These are phyloP conservation scores for Pseudobourletiella spinata DNA, from an alignment of 1,140 invertebrate species.

Conservation along the genomic window DNA sequence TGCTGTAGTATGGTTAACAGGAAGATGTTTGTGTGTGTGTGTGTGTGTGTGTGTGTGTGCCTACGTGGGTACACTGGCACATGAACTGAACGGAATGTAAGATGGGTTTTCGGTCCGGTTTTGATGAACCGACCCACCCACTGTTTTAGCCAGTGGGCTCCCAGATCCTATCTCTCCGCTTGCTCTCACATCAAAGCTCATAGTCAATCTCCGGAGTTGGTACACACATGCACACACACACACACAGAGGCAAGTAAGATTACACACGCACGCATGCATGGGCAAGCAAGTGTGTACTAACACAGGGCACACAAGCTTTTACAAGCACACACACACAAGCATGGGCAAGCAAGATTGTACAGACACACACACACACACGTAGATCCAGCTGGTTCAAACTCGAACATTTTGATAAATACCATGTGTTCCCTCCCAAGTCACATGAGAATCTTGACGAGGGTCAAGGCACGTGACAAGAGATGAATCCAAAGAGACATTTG, in stretches of 20 bases:
- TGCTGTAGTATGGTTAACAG: no score
- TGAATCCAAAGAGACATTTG: background rate
- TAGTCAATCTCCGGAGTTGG: background rate
- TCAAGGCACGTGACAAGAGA: slow-evolving; percentile 5
- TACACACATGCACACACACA: background rate
- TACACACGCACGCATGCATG: no score
- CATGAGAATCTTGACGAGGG: slow-evolving; percentile 5
- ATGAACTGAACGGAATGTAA: no score
- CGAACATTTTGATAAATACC: slow-evolving; percentile 8
- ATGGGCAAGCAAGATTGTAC: no score
- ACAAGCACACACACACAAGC: background rate
- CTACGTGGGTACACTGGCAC: background rate
- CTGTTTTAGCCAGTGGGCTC: slow-evolving; percentile 6
- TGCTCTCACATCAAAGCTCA: background rate
- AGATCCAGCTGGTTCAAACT: background rate
- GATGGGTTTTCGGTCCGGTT: slow-evolving; percentile 9
- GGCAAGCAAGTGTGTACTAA: no score
- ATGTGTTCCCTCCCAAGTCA: background rate
- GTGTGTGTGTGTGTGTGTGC: background rate
- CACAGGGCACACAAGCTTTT: no score
- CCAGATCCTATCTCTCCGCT: background rate
- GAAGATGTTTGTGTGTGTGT: no score
- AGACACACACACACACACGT: no score
- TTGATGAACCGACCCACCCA: slow-evolving; percentile 8
- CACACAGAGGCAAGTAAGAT: no score